These are phyloP conservation scores for Chrysocyon brachyurus DNA, from an alignment of 2,797 vertebrate species.

Conservation along the genomic window DNA sequence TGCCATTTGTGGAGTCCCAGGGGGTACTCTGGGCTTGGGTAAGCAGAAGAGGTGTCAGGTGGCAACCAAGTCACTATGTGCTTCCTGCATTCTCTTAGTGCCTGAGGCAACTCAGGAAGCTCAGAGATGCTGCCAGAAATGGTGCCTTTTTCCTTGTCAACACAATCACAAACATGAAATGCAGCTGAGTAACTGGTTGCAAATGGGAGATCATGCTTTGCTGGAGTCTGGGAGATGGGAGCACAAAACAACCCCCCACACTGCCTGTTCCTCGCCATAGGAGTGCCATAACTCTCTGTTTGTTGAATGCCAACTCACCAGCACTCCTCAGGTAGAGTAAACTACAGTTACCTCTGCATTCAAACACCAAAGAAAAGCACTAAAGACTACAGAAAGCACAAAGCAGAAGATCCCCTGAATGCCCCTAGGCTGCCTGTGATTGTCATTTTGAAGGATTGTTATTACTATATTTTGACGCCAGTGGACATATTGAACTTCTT, in stretches of 20 bases:
- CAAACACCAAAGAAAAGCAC: conserved; percentile 56
- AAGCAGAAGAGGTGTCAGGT: conserved; percentile 61
- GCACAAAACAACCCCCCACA: conserved; percentile 7
- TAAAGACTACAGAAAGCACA: conserved; percentile 26
- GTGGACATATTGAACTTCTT: conserved; percentile 72
- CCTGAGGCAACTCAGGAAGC: conserved; percentile 50
- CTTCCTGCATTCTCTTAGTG: conserved; percentile 36
- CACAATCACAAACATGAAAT: conserved; percentile 71
- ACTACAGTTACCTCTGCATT: conserved; percentile 18
- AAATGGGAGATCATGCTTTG: conserved; percentile 28
- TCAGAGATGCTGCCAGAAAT: conserved; percentile 72
- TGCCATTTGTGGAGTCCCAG: not conserved
- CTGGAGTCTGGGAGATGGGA: conserved; percentile 38
- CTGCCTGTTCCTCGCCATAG: not conserved
- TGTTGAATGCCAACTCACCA: conserved; percentile 10
- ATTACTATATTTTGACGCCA: conserved; percentile 58
- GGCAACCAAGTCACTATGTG: conserved; percentile 27
- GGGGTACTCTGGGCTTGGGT: conserved; percentile 35
- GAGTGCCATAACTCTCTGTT: not conserved
- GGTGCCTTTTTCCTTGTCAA: conserved; percentile 70
- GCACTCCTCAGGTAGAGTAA: conserved; percentile 36
- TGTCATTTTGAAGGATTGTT: conserved; percentile 79
- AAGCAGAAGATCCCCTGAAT: conserved; percentile 13
- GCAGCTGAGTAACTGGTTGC: conserved; percentile 74
- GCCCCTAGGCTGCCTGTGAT: conserved; percentile 48